Conservation (phyloP, 2,888 invertebrate genomes). For the Clistopyga incitator region DNA sequence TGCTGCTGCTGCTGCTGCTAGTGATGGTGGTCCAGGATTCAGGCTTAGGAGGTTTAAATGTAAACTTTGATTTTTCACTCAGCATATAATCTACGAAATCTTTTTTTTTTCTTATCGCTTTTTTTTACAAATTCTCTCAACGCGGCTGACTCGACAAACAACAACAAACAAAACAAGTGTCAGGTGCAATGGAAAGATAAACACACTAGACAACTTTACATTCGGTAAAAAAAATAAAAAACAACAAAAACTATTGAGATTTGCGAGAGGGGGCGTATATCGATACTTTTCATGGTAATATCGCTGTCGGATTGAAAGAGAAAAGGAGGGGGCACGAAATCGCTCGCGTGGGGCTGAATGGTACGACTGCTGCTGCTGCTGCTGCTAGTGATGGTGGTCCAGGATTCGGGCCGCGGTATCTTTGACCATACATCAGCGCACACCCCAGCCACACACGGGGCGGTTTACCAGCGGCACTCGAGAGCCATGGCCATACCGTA, state of each 20-base stretch:
- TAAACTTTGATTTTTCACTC: no score
- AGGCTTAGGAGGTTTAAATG: no score
- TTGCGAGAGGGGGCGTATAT: slow-evolving; percentile 28
- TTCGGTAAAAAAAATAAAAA: no score
- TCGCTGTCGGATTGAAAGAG: slow-evolving; percentile 35
- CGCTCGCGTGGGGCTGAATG: slow-evolving; percentile 57
- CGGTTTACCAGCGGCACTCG: slow-evolving; percentile 62
- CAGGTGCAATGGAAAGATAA: no score
- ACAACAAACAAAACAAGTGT: no score
- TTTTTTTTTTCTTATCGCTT: no score
- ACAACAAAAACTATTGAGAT: no score
- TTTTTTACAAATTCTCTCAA: no score
- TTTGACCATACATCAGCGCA: slow-evolving; percentile 72
- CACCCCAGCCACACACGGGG: slow-evolving; percentile 66
- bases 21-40: slow-evolving; percentile 49
- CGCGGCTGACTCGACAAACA: no score
- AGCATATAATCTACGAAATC: no score
- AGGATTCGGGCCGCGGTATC: slow-evolving; percentile 65
- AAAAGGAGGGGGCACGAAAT: slow-evolving; percentile 35
- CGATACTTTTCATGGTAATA: slow-evolving; percentile 51
- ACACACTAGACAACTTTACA: no score
- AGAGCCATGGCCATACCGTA: slow-evolving; percentile 40
- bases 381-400: slow-evolving; percentile 54
- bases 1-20: slow-evolving; percentile 58
- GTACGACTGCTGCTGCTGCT: slow-evolving; percentile 56